Evolutionary conservation across 2,888 invertebrate genomes (phyloP), one percentile per base, ranked within the genome.

Genomic region (Hyalella azteca): DNA sequence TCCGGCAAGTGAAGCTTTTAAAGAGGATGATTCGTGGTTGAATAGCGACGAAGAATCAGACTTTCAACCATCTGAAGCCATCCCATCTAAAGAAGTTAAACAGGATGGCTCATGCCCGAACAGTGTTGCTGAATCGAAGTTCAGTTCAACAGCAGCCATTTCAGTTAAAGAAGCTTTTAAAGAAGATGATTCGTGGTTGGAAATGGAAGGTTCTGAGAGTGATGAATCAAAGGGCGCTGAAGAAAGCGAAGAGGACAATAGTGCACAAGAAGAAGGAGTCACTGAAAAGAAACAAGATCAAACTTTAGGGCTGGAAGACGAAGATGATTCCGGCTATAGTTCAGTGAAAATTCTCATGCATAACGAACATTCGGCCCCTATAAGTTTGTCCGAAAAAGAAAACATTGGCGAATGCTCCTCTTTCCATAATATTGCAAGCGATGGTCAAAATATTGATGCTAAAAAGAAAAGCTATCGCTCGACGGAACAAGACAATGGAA

Each of bases 161-260:
- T 50, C 78, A 19, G 79, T 79, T 13, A 79, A 78, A 50, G 82
- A 83, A 26, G 79, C 79, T 36, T 77, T 81, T 59, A 73, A 78
- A 19, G 81, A 79, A 22, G 82, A 81, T 26, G 59, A 48, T 19
- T 78, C 79, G n/a, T 83, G 81, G 82, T 81, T 79, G 82, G 78
- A 80, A n/a, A 80, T 79, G 5, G 79, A 79, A 22, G 54, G 29
- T 26, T 54, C 54, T 54, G 54, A 54, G 29, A 54, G 54, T 54
- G 26, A 22, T 22, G 26, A 54, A 11, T 22, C 54, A 54, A 26
- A 26, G 26, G 22, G 11, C 7, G 29, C 26, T 54, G 54, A 54
- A 26, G 54, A 54, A 9, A 7, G 13, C 11, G 54, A 54, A 9
- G 19, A 22, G 22, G 54, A 54, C 22, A 5, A 26, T 26, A 4